phyloP scores from a whole-genome alignment of 2,113 vertebrate species.

The Sphaerodactylus townsendi region DNA sequence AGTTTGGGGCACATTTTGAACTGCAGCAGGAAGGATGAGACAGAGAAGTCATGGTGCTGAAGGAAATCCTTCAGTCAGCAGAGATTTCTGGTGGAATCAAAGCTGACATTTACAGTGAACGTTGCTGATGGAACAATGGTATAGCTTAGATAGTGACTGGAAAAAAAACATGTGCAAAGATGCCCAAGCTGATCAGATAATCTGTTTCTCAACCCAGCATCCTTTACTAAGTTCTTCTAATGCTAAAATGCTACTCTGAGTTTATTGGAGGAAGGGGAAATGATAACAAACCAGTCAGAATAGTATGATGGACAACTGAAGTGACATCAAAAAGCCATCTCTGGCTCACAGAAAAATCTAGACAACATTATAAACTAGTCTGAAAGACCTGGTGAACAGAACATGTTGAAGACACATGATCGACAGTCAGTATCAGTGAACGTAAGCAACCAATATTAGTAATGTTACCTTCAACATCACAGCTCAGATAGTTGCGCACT shows the following conservation, averaged over 20 bases:
- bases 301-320: not conserved
- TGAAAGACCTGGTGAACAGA: rapidly evolving
- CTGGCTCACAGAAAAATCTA: rapidly evolving
- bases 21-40: too few relatives aligned
- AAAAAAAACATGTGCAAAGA: not conserved
- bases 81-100: too few relatives aligned
- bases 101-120: not conserved
- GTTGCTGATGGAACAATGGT: not conserved
- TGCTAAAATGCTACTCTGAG: not conserved
- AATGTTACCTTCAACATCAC: slow-evolving; percentile 88
- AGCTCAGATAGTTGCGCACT: slow-evolving; percentile 92
- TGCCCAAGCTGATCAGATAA: too few relatives aligned
- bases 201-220: not conserved
- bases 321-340: rapidly evolving
- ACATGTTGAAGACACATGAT: not conserved
- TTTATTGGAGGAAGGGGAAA: not conserved
- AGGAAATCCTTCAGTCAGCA: too few relatives aligned
- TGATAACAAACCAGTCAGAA: not conserved
- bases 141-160: not conserved
- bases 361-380: rapidly evolving
- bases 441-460: too few relatives aligned
- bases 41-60: too few relatives aligned
- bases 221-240: not conserved
- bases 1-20: too few relatives aligned
- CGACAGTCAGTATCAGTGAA: not conserved